Evolutionary conservation across 2,797 vertebrate species (phyloP).

Genomic region (Eulemur mongoz): DNA sequence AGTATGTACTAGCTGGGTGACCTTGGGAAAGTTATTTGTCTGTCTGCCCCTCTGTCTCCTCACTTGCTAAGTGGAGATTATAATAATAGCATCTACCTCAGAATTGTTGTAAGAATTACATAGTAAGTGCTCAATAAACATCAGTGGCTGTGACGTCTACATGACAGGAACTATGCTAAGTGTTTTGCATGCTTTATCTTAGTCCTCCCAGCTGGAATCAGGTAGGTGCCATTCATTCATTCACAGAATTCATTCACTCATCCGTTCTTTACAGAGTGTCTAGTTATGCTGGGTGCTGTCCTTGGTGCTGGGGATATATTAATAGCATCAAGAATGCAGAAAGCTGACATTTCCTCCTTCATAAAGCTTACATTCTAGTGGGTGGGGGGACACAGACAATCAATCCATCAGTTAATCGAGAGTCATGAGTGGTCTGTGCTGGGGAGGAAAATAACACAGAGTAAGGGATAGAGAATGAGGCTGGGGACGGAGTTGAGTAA

Average conservation of each 20-base stretch:
- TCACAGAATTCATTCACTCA: neutral
- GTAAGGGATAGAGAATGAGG: neutral
- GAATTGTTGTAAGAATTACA: neutral
- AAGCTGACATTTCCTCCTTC: neutral
- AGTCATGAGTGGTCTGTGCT: neutral
- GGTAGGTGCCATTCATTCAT: neutral
- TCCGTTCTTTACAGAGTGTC: neutral
- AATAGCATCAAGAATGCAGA: neutral
- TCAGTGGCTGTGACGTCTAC: neutral
- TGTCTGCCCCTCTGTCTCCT: neutral
- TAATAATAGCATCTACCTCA: neutral
- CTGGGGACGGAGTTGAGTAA: neutral
- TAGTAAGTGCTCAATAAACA: neutral
- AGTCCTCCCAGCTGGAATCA: neutral
- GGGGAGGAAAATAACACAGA: neutral
- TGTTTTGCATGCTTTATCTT: neutral
- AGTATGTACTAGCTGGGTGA: neutral
- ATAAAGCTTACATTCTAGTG: neutral
- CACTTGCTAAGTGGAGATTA: neutral
- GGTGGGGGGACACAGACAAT: neutral
- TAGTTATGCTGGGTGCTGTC: neutral
- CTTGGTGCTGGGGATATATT: neutral
- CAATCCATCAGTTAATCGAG: neutral
- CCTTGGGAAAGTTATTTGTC: neutral
- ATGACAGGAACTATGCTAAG: neutral